Evolutionary conservation across 1,140 invertebrate genomes (phyloP).

Genomic region (Drosophila aff.): DNA sequence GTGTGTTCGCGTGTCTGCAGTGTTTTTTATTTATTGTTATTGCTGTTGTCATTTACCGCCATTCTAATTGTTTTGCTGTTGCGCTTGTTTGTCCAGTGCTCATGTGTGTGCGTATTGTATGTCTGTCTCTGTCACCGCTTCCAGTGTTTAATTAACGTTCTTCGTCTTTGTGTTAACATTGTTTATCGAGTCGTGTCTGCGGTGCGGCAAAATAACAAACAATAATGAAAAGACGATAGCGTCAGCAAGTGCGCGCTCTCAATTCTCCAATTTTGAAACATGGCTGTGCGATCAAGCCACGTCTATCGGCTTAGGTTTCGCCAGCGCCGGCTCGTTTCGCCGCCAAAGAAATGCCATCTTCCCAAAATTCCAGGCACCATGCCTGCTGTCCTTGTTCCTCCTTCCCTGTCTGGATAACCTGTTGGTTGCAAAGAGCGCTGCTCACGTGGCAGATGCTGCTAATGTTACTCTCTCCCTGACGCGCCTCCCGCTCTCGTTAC

Average conservation of each 20-base stretch:
- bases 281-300: slow-evolving; percentile 76
- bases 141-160: slow-evolving; percentile 74
- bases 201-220: slow-evolving; percentile 51
- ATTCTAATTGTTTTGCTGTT: slow-evolving; percentile 72
- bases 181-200: slow-evolving; percentile 65
- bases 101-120: slow-evolving; percentile 6
- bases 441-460: slow-evolving; percentile 39
- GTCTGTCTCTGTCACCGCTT: slow-evolving; percentile 41
- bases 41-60: slow-evolving; percentile 37
- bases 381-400: slow-evolving; percentile 23
- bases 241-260: slow-evolving; percentile 59
- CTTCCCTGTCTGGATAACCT: slow-evolving; percentile 18
- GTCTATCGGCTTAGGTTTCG: slow-evolving; percentile 41
- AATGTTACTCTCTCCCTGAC: slow-evolving; percentile 8
- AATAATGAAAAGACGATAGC: slow-evolving; percentile 43
- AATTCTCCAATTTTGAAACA: slow-evolving; percentile 52
- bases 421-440: slow-evolving; percentile 17
- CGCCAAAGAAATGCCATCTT: slow-evolving; percentile 11
- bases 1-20: slow-evolving; percentile 9
- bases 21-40: slow-evolving; percentile 9
- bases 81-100: slow-evolving; percentile 36
- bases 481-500: slow-evolving; percentile 8
- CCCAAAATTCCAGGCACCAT: background rate
- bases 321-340: slow-evolving; percentile 7
- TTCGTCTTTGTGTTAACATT: slow-evolving; percentile 54